Evolutionary conservation across 2,888 invertebrate species (phyloP), one percentile per base, ranked within the genome.

Genomic region (Aricia artaxerxes): DNA sequence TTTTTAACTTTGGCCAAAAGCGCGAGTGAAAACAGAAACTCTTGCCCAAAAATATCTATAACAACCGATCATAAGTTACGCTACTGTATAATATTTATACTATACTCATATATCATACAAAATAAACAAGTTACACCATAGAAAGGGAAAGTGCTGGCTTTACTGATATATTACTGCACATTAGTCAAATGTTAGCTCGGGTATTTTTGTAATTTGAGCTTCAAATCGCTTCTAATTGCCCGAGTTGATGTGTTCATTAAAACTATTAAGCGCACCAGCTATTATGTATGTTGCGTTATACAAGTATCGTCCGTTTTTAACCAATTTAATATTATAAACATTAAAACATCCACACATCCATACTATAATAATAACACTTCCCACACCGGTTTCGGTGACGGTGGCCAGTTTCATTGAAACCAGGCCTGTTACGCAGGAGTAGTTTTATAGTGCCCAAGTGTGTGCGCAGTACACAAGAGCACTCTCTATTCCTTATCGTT

Each of bases 151-250:
- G 69, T 69, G 13, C 11, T 3, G 13, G 13, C 7, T 3, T 24
- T 7, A 61, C 69, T 69, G 35, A 69, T 69, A 35, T 69, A 69
- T 69, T 13, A 38, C 13, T 13, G 35, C 35, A 31, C 69, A 69
- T 69, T 69, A 69, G 69, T 69, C 69, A 69, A 69, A 69, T 69
- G 69, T 38, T 69, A 64, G 69, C 24, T 24, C n/a, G 16, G 7
- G 13, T 35, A 69, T 69, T 35, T 69, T 69, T 69, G 69, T 69
- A 69, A 69, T 69, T 69, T 35, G 69, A 69, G 69, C 69, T 69
- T 35, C 69, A 38, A 69, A 69, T 69, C 35, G 69, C 11, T 38
- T 35, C 6, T 69, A 69, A 69, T 69, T 38, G 69, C 69, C 24
- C 64, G 31, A 31, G 9, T 38, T 69, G 69, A 69, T 69, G 69